Evolutionary conservation across 1,140 invertebrate genomes (phyloP).

Genomic region (Drosophila arizonae): DNA sequence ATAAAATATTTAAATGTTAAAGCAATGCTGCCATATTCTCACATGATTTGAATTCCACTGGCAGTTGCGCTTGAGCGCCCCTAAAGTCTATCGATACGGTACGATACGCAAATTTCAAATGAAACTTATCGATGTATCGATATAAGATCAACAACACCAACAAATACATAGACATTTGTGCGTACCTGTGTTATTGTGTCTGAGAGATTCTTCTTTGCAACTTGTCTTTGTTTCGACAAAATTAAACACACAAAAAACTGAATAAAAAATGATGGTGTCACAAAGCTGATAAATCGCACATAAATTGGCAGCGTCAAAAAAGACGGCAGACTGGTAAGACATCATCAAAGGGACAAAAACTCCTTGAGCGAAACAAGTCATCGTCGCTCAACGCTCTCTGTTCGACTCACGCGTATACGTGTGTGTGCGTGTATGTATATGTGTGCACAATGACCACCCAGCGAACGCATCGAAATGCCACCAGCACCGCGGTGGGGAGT

Average conservation of each 20-base stretch:
- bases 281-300: conserved; percentile 34
- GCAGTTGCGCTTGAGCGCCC: not conserved
- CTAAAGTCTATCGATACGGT: not conserved
- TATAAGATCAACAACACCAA: conserved; percentile 30
- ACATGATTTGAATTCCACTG: not conserved
- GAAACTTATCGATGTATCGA: conserved; percentile 20
- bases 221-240: conserved; percentile 36
- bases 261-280: conserved; percentile 33
- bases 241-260: conserved; percentile 12
- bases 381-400: conserved; percentile 24
- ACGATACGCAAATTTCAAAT: no score
- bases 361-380: conserved; percentile 7
- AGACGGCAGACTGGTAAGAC: not conserved
- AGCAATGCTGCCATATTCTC: no score
- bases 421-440: conserved; percentile 11
- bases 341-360: not conserved
- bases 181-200: conserved; percentile 32
- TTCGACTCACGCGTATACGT: conserved; percentile 4
- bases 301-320: conserved; percentile 1
- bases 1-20: no score
- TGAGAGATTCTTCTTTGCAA: conserved; percentile 38
- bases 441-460: conserved; percentile 67
- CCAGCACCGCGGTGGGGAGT: conserved; percentile 2
- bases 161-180: conserved; percentile 6
- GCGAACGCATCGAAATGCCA: conserved; percentile 65